Percentiles rank a stretch among this genome's conserved stretches.
These are phyloP conservation scores for Typhlichthys eigenmanni DNA, from an alignment of 2,797 vertebrate genomes.

Conservation along the genomic window DNA sequence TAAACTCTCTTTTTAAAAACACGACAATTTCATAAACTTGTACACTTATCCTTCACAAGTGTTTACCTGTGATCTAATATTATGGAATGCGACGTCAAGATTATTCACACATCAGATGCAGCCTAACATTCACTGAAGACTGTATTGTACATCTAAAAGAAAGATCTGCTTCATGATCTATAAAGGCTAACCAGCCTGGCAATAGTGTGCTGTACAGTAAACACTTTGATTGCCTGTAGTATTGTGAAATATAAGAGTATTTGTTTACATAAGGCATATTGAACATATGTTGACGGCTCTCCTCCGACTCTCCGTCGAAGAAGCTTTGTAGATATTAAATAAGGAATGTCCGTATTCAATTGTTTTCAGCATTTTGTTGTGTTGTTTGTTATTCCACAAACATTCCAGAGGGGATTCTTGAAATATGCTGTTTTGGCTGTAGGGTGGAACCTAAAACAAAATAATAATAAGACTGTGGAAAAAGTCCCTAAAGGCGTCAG, in stretches of 20 bases:
- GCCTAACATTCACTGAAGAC: constrained; percentile 13
- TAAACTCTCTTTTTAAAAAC: constrained; percentile 73
- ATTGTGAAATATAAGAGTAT: constrained; percentile 89
- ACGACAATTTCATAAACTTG: constrained; percentile 84
- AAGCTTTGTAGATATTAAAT: constrained; percentile 80
- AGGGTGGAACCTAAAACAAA: constrained; percentile 46
- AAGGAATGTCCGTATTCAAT: constrained; percentile 81
- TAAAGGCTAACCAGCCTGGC: constrained; percentile 33
- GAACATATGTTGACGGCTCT: constrained; percentile 93
- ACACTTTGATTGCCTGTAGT: constrained; percentile 65
- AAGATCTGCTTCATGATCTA: constrained; percentile 37
- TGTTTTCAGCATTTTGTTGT: constrained; percentile 23
- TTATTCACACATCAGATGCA: constrained; percentile 19
- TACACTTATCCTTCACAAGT: constrained; percentile 86
- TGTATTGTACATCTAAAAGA: constrained; percentile 19
- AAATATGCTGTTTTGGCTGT: constrained; percentile 41
- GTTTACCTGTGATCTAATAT: constrained; percentile 65
- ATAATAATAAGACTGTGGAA: constrained; percentile 67
- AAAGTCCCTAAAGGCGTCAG: constrained; percentile 77
- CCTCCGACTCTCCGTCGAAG: constrained; percentile 83
- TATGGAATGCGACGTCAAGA: constrained; percentile 54
- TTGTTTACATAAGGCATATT: constrained; percentile 97
- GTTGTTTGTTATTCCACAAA: constrained; percentile 53
- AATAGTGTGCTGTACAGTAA: constrained; percentile 75
- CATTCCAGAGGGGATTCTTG: constrained; percentile 49